phyloP scores from a whole-genome alignment of 1,140 invertebrate species.

The Teleopsis dalmanni region DNA sequence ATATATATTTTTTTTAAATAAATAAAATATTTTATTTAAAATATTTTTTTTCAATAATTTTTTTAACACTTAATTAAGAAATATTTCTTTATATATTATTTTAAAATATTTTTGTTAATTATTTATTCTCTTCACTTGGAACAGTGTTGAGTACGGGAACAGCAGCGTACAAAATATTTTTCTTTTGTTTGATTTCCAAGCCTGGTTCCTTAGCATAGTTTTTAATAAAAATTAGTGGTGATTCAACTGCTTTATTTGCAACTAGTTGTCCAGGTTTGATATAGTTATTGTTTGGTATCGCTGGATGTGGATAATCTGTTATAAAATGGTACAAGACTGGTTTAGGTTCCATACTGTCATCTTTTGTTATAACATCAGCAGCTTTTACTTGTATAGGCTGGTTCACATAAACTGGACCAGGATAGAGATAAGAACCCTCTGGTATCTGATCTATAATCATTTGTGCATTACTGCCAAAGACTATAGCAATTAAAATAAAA shows the following conservation, averaged over 20 bases:
- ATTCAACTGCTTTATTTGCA: too few relatives aligned
- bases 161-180: conserved; percentile 31
- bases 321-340: conserved; percentile 2
- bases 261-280: neutral
- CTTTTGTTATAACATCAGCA: neutral
- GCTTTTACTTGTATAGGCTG: too few relatives aligned
- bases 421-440: too few relatives aligned
- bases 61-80: conserved; percentile 3
- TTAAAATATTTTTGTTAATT: conserved; percentile 2
- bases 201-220: neutral
- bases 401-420: too few relatives aligned
- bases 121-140: conserved; percentile 3
- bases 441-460: too few relatives aligned
- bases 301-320: conserved; percentile 7
- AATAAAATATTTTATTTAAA: conserved; percentile 19
- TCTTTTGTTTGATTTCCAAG: conserved; percentile 18
- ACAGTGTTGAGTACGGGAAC: neutral
- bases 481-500: too few relatives aligned
- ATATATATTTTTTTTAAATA: too few relatives aligned
- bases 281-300: neutral
- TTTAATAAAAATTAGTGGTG: neutral
- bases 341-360: neutral
- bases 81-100: neutral
- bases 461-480: too few relatives aligned
- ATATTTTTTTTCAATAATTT: conserved; percentile 12